Evolutionary conservation across 2,888 invertebrate genomes (phyloP), one percentile per base, ranked within the genome.

Genomic region (Agonopterix heracliana): DNA sequence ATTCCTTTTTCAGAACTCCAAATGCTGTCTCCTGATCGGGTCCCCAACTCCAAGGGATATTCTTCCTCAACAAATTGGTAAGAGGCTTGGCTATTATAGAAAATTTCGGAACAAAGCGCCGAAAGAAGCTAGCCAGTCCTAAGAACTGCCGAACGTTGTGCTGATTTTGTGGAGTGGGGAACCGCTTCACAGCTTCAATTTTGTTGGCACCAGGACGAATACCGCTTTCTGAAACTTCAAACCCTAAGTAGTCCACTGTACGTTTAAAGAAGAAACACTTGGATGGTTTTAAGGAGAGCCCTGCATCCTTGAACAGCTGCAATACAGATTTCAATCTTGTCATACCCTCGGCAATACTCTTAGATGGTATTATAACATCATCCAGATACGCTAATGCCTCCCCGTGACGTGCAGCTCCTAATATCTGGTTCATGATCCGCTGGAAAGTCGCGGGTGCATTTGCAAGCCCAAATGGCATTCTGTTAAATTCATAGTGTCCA

Each of bases 371-470:
- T 4, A 40, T 40, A 9, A 40, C 40, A n/a, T 40, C 40, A 40
- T 63, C 56, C 1, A 59, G 52, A 44, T 57, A 58, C 3, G 49
- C 50, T 9, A 52, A 52, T 0, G 54, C 48, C n/a, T 41, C 38
- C 3, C 34, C 35, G 34, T 44, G 48, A 1, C 53, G 41, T 3
- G 48, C 38, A 0, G 46, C 8, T 1, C 53, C 54, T 9, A 53
- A 36, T 1, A 54, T 43, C 9, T 10, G 12, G 41, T 44, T 48
- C 61, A 63, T 5, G 66, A 68, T 35, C 0, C 41, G 17, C 67
- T 72, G 34, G 42, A 71, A 69, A 0, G 64, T 59, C 1, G 59
- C 51, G 1, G 66, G 66, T 0, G 61, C 67, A 36, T 69, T 71
- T 1, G 45, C 47, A 13, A 61, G 43, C 5, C 63, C 61, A 36